Base-by-base conservation (phyloP, 1,140 invertebrate species). In the Chionoecetes opilio region DNA sequence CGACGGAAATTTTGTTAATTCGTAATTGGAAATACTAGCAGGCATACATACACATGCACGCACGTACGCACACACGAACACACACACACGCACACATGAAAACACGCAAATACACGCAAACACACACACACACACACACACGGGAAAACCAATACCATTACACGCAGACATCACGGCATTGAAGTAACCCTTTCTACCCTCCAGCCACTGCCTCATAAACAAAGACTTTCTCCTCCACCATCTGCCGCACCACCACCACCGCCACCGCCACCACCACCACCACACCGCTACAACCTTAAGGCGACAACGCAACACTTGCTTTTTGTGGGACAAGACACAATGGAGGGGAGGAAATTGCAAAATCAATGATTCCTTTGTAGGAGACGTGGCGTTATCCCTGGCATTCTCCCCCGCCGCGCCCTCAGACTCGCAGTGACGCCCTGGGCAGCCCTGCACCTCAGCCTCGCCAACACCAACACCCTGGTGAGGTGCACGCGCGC, bases 361-460 rank as follows among this genome's bases (percentile, higher is more conserved):
- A 75, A 75, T 75, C 63, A 75, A 75, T 75, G n/a, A 75, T 75
- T 75, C 63, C 63, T 75, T 75, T n/a, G 63, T 75, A 75, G 63
- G 8, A 75, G 63, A 75, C 63, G 63, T n/a, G 63, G 63, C 63
- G 63, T 75, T n/a, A 75, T 75, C 63, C 63, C 21, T n/a, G 63
- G 63, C 63, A n/a, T 75, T 26, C 63, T 75, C 63, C 63, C 63
- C 63, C 63, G 3, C 21, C 8, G 26, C 63, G 26, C 21, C 46
- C 11, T 9, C 46, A 14, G 46, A 53, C 46, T 53, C 46, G 11
- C 46, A 53, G 46, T 53, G 46, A 53, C 21, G 46, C 46, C 46
- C 46, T 53, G 2, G 46, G 46, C 46, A 14, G 46, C 46, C 46
- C 21, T 17, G 46, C 46, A 14, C 46, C 46, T 53, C 46, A 53